Base-by-base conservation (phyloP, 53 echinoderm and acorn worm species). In the Pentamera pediparva region DNA sequence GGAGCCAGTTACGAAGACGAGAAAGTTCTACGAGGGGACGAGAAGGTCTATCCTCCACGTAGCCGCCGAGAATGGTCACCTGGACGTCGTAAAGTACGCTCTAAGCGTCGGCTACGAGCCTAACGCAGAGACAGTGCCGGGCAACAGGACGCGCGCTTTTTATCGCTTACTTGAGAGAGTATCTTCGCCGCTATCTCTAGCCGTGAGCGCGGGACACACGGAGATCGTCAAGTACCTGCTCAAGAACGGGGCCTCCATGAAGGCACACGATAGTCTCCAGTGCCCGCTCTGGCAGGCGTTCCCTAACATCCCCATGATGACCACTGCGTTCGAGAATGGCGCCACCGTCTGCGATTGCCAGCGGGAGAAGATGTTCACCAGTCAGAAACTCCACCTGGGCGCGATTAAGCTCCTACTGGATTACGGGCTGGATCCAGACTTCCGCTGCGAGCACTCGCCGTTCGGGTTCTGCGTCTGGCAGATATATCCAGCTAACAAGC, bases 231-330 rank as follows among this genome's bases (percentile, higher is more conserved):
- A 50, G 50, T 70, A 70, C 50, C 32, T 70, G 18, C 35, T 70
- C 18, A 70, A 70, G 70, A 70, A 70, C 31, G 70, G 70, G 17
- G 70, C 70, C 52, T 48, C 49, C 8, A 70, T 51, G 30, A 32
- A 30, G 6, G 49, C 32, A 10, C 52, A 48, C n/a, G 52, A 51
- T 2, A 51, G 17, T 26, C 20, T 48, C 9, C 70, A 33, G 33
- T 70, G 70, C n/a, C 70, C 70, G 48, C 52, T 70, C 32, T 70
- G 70, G 70, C 50, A 70, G 17, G 52, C 50, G 3, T 70, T 70
- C 30, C 70, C 70, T 4, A 51, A 70, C 5, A 13, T 70, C 27
- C 33, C 48, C 7, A 70, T 51, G 50, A 70, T 70, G 70, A 9
- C 13, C 31, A 51, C 52, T 7, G 50, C 33, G 18, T 51, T 70